Base-by-base conservation (phyloP, 2,113 vertebrate genomes). In the Solenodon paradoxus region DNA sequence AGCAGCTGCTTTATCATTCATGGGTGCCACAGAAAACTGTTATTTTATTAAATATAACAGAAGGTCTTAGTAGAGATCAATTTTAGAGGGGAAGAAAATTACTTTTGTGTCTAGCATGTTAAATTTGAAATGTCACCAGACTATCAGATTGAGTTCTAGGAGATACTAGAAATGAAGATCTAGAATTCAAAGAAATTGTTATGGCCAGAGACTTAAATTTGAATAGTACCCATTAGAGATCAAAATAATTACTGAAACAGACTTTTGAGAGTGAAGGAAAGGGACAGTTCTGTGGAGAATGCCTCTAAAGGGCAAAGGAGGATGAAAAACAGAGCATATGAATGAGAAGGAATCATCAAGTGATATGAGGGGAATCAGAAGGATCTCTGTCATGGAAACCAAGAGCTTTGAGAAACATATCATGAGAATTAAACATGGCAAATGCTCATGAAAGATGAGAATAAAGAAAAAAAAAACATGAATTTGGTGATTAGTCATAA, bases 51-150 rank as follows among this genome's bases (percentile, higher is more conserved):
- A 93, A 69, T 17, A 3, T 15, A 84, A 64, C 40, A 66, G 35
- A 84, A 69, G 35, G 19, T 94, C 75, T 72, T 13, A 95, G 47
- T 51, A 85, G 22, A 24, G 13, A 55, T 32, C 87, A 22, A 63
- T 84, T 91, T 79, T 79, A 92, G 45, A 88, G 9, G 38, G 17
- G 3, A 75, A 75, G 51, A 80, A 84, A 84, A 77, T 71, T 45
- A 69, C 38, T 84, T 92, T 35, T 91, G 12, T 64, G 86, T 89
- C 92, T 81, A 75, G 35, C 26, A 74, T 74, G 57, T 68, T 51
- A 81, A 64, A 16, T 88, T 93, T 90, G 80, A 96, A 95, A 86
- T 86, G 72, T 89, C 55, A 96, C 53, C 28, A 82, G 26, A 19
- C 28, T 83, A 82, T 94, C 82, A 61, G 61, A 82, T 47, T 66